phyloP scores from a whole-genome alignment of 2,888 invertebrate genomes.

The Mythimna ferrago region DNA sequence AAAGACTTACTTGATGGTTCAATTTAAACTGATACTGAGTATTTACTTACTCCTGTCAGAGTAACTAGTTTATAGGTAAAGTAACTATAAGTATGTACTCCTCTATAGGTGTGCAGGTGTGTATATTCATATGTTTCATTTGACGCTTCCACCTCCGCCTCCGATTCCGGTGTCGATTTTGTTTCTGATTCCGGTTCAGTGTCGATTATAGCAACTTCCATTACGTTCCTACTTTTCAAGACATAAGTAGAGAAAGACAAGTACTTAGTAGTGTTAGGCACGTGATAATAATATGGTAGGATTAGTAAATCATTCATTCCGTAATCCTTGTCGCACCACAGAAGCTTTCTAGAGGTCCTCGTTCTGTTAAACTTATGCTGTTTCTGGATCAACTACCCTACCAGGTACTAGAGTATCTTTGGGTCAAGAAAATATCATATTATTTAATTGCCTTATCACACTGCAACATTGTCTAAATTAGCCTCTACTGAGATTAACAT shows the following conservation, averaged over 20 bases:
- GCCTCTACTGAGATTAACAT: neutral
- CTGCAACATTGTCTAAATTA: neutral
- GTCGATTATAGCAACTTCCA: no score
- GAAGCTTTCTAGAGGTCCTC: neutral
- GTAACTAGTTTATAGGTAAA: neutral
- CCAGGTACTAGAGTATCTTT: no score
- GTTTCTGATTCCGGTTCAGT: no score
- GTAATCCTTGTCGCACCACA: neutral
- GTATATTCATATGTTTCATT: no score
- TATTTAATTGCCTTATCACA: neutral
- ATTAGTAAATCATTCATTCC: neutral
- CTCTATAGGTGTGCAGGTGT: no score
- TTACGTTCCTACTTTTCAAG: no score
- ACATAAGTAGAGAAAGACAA: no score
- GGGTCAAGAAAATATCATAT: no score
- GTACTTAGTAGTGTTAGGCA: no score
- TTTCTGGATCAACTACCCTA: neutral
- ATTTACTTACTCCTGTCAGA: neutral
- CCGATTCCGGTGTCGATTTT: no score
- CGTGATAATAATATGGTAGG: neutral
- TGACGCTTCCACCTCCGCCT: no score
- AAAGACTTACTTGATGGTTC: slow-evolving; percentile 35
- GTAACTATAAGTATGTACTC: no score
- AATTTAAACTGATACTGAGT: slow-evolving; percentile 35
- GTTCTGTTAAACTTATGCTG: neutral